phyloP scores from a whole-genome alignment of 37 sponge, comb jelly and placozoan genomes.

The Axinella damicornis region DNA sequence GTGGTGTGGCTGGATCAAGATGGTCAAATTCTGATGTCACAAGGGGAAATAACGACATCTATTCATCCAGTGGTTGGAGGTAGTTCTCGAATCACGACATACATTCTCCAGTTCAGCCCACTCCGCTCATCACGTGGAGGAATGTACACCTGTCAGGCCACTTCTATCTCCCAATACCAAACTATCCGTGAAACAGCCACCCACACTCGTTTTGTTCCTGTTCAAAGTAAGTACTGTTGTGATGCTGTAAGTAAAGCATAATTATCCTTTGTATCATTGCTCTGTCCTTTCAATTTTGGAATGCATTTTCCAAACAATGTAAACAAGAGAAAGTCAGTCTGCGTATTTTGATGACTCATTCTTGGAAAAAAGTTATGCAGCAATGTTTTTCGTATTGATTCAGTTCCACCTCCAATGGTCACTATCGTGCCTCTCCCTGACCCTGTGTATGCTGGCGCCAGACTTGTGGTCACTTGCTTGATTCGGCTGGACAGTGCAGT shows the following conservation, averaged over 20 bases:
- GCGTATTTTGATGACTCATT: no score
- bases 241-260: no score
- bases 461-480: not conserved
- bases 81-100: slow-evolving; percentile 16
- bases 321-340: no score
- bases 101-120: slow-evolving; percentile 12
- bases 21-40: not conserved
- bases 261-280: no score
- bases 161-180: not conserved
- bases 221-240: slow-evolving; percentile 27
- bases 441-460: slow-evolving; percentile 10
- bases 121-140: slow-evolving; percentile 19
- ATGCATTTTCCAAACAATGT: no score
- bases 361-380: no score
- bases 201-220: not conserved
- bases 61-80: slow-evolving; percentile 7
- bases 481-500: slow-evolving; percentile 26
- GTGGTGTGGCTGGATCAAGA: slow-evolving; percentile 7
- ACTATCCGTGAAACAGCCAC: not conserved
- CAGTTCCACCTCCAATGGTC: slow-evolving; percentile 22
- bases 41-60: slow-evolving; percentile 15
- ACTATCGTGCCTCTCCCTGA: not conserved
- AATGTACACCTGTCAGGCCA: slow-evolving; percentile 17
- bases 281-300: no score
- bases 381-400: no score